Evolutionary conservation across 2,888 invertebrate genomes (phyloP).

Genomic region (Nymphalis c-album): DNA sequence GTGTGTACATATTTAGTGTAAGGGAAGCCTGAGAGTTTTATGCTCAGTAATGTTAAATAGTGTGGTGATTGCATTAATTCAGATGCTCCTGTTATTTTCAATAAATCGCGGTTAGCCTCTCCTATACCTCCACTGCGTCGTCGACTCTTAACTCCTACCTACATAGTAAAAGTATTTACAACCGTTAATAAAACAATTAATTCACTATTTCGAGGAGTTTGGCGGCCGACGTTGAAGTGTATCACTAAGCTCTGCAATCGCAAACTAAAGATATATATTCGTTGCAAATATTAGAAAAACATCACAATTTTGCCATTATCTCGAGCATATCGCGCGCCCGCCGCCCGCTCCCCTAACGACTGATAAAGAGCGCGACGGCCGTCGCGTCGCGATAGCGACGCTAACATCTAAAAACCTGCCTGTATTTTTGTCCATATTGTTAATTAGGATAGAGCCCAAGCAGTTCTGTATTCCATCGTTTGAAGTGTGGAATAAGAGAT

Average conservation of each 20-base stretch:
- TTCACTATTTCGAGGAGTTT: constrained; percentile 30
- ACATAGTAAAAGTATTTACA: constrained; percentile 4
- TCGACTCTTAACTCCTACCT: constrained; percentile 46
- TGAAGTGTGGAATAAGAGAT: constrained; percentile 76
- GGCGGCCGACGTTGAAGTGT: constrained; percentile 37
- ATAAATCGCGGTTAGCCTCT: constrained; percentile 19
- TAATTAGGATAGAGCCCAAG: constrained; percentile 69
- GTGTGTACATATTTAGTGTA: constrained; percentile 79
- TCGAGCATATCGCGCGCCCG: constrained; percentile 62
- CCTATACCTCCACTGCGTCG: constrained; percentile 41
- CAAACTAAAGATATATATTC: constrained; percentile 38
- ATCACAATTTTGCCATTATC: constrained; percentile 81
- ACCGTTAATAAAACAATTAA: background rate
- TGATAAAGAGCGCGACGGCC: constrained; percentile 74
- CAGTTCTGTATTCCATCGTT: constrained; percentile 74
- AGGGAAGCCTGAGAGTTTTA: constrained; percentile 74
- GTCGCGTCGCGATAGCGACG: constrained; percentile 62
- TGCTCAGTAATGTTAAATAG: constrained; percentile 64
- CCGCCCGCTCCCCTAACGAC: constrained; percentile 62
- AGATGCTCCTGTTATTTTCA: constrained; percentile 45
- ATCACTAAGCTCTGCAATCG: constrained; percentile 34
- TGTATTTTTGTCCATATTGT: constrained; percentile 75
- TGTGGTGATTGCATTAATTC: constrained; percentile 57
- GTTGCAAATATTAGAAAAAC: constrained; percentile 66
- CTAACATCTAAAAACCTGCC: constrained; percentile 60